Evolutionary conservation across 2,888 invertebrate species (phyloP), one percentile per base, ranked within the genome.

Genomic region (Melikaiella ostensackeni): DNA sequence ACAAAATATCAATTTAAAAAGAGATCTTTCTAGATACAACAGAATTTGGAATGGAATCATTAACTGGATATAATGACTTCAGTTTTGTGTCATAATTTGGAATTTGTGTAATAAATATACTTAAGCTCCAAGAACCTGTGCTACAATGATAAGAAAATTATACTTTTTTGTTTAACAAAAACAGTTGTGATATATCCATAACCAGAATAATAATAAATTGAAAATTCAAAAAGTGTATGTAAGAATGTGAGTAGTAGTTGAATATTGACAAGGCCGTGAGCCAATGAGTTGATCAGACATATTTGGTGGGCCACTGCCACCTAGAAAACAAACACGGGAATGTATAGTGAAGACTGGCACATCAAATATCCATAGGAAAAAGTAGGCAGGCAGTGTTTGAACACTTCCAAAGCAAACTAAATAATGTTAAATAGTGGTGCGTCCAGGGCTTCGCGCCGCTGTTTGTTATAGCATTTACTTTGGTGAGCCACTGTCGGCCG

Each of bases 381-480:
- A 88, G 86, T 86, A 87, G 86, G 86, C 84, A 86, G 88, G 82
- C 86, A 85, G 86, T 90, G 89, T 90, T 90, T 90, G 87, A 89
- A 88, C 89, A 87, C 86, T 86, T 86, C 89, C 88, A 90, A 91
- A 90, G 89, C 87, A 89, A 89, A 88, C 89, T 88, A 90, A 90
- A 90, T 90, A 90, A 89, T 89, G 88, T 89, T 89, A 89, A 90
- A 90, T 89, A 90, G 89, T 89, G 86, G 88, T 87, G 88, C 86
- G 88, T 87, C 87, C 16, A 0, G 16, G 16, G 42, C 16, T 16
- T 42, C 16, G 5, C 16, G 42, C 86, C 82, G 78, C 81, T 88
- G 90, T 90, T 90, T 90, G 88, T 90, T 90, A 88, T 90, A 90
- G 89, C 88, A 88, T 90, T 90, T 89, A 88, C 89, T 88, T 88